Base-by-base conservation (phyloP, 2,888 invertebrate genomes). In the Hemicrepidius hirtus region DNA sequence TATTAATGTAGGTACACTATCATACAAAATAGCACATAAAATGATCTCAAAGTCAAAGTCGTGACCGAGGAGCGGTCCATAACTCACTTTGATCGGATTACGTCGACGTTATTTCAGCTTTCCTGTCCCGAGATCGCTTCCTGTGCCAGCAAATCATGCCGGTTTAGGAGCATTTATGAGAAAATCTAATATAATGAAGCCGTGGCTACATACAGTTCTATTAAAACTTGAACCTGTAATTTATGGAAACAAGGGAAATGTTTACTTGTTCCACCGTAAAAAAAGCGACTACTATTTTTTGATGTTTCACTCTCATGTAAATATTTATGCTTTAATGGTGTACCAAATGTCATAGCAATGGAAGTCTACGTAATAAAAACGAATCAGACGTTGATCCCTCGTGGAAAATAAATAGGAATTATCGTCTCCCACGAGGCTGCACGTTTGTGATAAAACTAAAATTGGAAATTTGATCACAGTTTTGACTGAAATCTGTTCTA, bases 71-170 rank as follows among this genome's bases (percentile, higher is more conserved):
- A 72, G 76, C 78, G 74, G 74, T 76, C 77, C 73, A 74, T 80
- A 80, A 80, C 74, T 80, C 78, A 78, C 77, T 71, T 71, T 75
- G 79, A 79, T 79, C 79, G 79, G 80, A 80, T 80, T 80, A 80
- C 74, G 75, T 76, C 75, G 77, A 76, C 77, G 75, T 77, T 74
- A 75, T 72, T 76, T 78, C 66, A 71, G 71, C 68, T 76, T 72
- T 76, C 75, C 76, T 72, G 76, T 75, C 74, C 71, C 68, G 60
- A 68, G 70, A 75, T 76, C 78, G 77, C 74, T 77, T 76, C 71
- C 75, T 70, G 72, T 70, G 59, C 75, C 44, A 70, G 68, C 70
- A 67, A 67, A 71, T 67, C 70, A 66, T 60, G 68, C 67, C 49
- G 40, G 70, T 71, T 74, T 68, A 44, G 68, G 67, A 62, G 53